phyloP scores from a whole-genome alignment of 2,113 vertebrate genomes.

The Phocoena phocoena region DNA sequence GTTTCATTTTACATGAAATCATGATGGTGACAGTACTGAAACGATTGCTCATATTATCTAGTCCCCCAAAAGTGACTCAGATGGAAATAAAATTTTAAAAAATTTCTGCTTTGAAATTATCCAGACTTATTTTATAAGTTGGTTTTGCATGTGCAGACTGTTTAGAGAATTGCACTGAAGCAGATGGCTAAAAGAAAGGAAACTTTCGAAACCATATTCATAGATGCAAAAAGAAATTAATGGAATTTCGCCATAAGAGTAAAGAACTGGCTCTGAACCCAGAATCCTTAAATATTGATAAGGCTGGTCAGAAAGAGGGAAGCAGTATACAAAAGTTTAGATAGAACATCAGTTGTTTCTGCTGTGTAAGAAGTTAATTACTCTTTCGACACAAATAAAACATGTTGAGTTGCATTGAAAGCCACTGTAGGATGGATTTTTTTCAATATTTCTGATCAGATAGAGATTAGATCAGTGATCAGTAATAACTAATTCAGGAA shows the following conservation, averaged over 20 bases:
- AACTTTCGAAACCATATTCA: background rate
- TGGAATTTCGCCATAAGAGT: background rate
- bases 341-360: background rate
- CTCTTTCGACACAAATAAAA: background rate
- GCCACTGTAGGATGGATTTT: background rate
- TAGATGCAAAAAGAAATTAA: background rate
- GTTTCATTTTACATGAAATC: conserved; percentile 15
- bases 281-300: background rate
- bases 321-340: conserved; percentile 39
- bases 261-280: background rate
- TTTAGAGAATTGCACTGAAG: conserved; percentile 30
- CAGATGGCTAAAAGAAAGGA: conserved; percentile 2
- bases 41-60: background rate
- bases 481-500: conserved; percentile 14
- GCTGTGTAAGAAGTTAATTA: background rate
- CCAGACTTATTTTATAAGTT: background rate
- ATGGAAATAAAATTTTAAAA: background rate
- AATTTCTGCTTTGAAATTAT: background rate
- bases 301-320: conserved; percentile 6
- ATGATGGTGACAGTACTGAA: background rate
- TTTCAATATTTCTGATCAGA: background rate
- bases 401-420: background rate
- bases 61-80: background rate
- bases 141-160: background rate
- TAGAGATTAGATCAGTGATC: background rate